Conservation (phyloP, 2,797 vertebrate genomes). For the Apogon talboti region DNA sequence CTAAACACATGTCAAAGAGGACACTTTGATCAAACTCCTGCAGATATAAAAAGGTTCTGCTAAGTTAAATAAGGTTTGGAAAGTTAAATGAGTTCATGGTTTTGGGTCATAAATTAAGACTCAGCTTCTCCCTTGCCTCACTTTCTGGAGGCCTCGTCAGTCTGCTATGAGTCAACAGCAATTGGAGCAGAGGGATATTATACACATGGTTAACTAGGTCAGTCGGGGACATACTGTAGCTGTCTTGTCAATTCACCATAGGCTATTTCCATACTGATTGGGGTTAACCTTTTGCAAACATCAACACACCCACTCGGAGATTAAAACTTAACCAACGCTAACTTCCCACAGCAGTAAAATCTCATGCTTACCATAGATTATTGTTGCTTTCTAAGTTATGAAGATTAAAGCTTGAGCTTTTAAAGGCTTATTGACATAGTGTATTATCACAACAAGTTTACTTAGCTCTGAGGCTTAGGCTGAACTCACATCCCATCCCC, state of each 20-base stretch:
- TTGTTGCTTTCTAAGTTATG: slow-evolving; percentile 48
- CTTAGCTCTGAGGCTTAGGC: slow-evolving; percentile 49
- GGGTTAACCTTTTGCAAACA: slow-evolving; percentile 55
- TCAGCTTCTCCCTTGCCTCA: slow-evolving; percentile 45
- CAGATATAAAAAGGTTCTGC: slow-evolving; percentile 32
- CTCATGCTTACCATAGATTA: slow-evolving; percentile 53
- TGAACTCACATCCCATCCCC: slow-evolving; percentile 31
- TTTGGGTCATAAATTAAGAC: slow-evolving; percentile 54
- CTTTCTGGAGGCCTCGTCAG: slow-evolving; percentile 51
- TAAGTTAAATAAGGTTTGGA: slow-evolving; percentile 52
- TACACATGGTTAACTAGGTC: slow-evolving; percentile 69
- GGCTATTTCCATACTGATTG: slow-evolving; percentile 58
- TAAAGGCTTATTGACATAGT: slow-evolving; percentile 58
- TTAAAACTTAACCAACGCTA: slow-evolving; percentile 54
- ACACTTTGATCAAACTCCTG: slow-evolving; percentile 34
- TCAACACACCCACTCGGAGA: slow-evolving; percentile 35
- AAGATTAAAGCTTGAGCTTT: slow-evolving; percentile 62
- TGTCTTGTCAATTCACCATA: slow-evolving; percentile 55
- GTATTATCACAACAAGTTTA: slow-evolving; percentile 69
- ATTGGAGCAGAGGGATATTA: slow-evolving; percentile 61
- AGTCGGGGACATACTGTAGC: slow-evolving; percentile 58
- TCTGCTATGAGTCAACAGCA: slow-evolving; percentile 67
- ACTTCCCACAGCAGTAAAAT: slow-evolving; percentile 37
- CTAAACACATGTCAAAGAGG: background rate
- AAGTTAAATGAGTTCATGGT: slow-evolving; percentile 59